Percentiles rank a stretch among this genome's conserved stretches.
Conservation (phyloP, 2,888 invertebrate species). For the Sabatieria punctata region DNA sequence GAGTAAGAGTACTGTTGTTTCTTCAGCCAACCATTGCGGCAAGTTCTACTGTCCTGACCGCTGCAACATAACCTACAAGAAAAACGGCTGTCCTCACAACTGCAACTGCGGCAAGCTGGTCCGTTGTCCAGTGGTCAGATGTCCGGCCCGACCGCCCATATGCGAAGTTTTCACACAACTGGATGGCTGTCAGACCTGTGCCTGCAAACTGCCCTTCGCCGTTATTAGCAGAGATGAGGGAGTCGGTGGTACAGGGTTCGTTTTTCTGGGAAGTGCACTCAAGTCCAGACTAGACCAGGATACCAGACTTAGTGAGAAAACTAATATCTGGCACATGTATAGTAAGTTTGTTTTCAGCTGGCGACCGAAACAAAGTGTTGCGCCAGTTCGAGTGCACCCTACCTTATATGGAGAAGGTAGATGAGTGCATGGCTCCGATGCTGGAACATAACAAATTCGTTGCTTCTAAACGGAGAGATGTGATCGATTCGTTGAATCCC, state of each 20-base stretch:
- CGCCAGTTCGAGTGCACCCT: neutral
- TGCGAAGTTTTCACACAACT: conserved; percentile 3
- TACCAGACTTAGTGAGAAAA: too few species aligned
- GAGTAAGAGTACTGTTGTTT: too few species aligned
- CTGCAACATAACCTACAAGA: conserved; percentile 2
- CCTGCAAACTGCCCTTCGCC: conserved; percentile 5
- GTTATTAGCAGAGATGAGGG: too few species aligned
- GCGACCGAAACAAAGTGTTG: too few species aligned
- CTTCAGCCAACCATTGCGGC: neutral
- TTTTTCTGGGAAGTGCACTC: neutral
- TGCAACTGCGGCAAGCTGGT: conserved; percentile 5
- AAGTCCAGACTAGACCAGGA: neutral
- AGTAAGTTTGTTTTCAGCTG: too few species aligned
- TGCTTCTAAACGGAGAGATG: neutral
- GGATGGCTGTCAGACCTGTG: conserved; percentile 8
- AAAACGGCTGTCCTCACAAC: conserved; percentile 5
- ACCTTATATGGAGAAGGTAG: neutral
- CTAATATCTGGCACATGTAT: too few species aligned
- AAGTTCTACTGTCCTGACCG: conserved; percentile 1
- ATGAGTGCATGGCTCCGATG: neutral
- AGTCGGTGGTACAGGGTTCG: neutral
- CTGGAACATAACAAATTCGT: neutral
- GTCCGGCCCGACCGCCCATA: conserved; percentile 5
- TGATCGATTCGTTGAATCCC: neutral
- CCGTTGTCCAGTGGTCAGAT: conserved; percentile 1